Percentiles rank a stretch among this genome's conserved stretches.
Evolutionary conservation across 2,888 invertebrate genomes (phyloP).

Genomic region (Drosophila prostipennis): DNA sequence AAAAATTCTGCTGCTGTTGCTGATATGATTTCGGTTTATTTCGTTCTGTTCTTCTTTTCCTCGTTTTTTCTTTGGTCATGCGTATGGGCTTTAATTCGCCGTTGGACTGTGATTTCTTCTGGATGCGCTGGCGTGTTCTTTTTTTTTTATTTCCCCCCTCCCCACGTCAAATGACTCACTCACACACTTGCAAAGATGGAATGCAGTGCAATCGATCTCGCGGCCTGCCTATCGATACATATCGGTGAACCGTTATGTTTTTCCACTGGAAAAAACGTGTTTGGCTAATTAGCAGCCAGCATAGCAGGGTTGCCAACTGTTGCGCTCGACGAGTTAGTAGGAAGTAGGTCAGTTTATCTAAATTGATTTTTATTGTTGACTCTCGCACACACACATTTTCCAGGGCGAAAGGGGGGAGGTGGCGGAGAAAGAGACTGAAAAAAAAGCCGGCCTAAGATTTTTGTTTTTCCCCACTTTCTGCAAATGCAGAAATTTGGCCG

Average conservation of each 20-base stretch:
- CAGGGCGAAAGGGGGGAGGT: not conserved
- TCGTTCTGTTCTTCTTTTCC: constrained; percentile 42
- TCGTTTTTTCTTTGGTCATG: constrained; percentile 62
- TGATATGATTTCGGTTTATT: constrained; percentile 67
- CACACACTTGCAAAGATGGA: not conserved
- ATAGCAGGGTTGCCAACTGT: constrained; percentile 36
- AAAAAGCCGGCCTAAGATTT: constrained; percentile 30
- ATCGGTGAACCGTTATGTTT: constrained; percentile 39
- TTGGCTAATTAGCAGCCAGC: constrained; percentile 57
- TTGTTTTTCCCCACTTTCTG: constrained; percentile 4
- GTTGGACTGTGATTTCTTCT: constrained; percentile 21
- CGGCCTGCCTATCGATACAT: constrained; percentile 30
- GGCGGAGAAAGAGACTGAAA: not conserved
- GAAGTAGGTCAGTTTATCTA: constrained; percentile 71
- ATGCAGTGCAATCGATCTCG: constrained; percentile 21
- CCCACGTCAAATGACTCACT: constrained; percentile 21
- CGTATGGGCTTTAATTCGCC: constrained; percentile 64
- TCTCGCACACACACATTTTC: constrained; percentile 14
- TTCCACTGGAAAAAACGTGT: constrained; percentile 48
- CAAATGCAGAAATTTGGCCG: constrained; percentile 36
- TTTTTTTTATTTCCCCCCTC: not conserved
- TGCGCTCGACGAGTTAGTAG: constrained; percentile 31
- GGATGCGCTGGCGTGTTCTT: constrained; percentile 33
- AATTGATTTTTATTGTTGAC: constrained; percentile 42
- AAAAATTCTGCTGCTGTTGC: constrained; percentile 37